Evolutionary conservation across 2,113 vertebrate genomes (phyloP), one percentile per base, ranked within the genome.

Genomic region (Hoplias malabaricus): DNA sequence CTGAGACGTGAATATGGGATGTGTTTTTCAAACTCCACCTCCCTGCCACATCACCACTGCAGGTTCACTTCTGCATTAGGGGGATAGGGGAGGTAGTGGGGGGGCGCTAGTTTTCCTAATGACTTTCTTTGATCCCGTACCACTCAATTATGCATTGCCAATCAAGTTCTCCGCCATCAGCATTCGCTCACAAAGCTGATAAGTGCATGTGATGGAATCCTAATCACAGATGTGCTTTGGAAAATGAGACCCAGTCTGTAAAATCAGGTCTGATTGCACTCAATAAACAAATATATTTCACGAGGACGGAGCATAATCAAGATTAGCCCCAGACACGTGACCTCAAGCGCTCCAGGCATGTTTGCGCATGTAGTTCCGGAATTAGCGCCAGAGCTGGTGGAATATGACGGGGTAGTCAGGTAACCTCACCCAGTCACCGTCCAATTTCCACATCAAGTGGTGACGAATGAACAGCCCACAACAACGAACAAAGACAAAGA

Each of bases 261-360:
- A 86, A 87, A 89, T 86, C 84, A 57, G 80, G 80, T 87, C 86
- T 88, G 84, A 88, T 83, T 87, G 83, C 81, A 84, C 69, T 80
- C 68, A n/a, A 83, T 63, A 86, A 89, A 84, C 78, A 78, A 74
- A 54, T 14, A 59, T 56, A 79, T 75, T 78, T 67, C 63, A 77
- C 31, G 62, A 84, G 63, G 63, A 77, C 38, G 65, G 80, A 73
- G 48, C 80, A 84, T 81, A 86, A 84, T 86, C 67, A 83, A 83
- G 75, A 66, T 82, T 84, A 80, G 43, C 76, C 80, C n/a, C 79
- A 63, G 16, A 75, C 53, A 43, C n/a, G 50, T 74, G 77, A 75
- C 77, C 68, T 2, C 33, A 59, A n/a, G 42, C 81, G 67, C 62
- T 74, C 34, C 2, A 77, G 27, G 66, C 77, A 78, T 59, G 72